Conservation (phyloP, 2,888 invertebrate species). For the Latrodectus elegans region DNA sequence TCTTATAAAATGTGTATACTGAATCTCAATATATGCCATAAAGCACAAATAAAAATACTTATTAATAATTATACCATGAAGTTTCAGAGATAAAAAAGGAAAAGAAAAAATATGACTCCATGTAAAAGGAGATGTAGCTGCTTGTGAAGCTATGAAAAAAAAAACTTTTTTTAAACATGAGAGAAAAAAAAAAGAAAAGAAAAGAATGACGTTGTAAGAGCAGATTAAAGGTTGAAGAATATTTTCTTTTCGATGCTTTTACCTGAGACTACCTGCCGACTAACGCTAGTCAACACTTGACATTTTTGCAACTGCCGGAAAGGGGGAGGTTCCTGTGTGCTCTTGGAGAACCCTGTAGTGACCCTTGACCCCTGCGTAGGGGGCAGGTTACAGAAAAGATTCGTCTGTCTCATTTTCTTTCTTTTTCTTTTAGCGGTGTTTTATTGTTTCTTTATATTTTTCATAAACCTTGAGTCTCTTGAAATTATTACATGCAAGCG, state of each 20-base stretch:
- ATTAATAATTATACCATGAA: too few species aligned
- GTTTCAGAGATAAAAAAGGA: background rate
- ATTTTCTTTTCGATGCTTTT: slow-evolving; percentile 64
- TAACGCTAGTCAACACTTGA: slow-evolving; percentile 64
- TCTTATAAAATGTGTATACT: too few species aligned
- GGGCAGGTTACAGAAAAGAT: slow-evolving; percentile 56
- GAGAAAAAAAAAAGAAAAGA: background rate
- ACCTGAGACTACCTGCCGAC: slow-evolving; percentile 55
- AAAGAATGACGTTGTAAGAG: slow-evolving; percentile 41
- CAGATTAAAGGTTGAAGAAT: slow-evolving; percentile 66
- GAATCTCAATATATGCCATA: too few species aligned
- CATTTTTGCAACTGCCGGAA: slow-evolving; percentile 66
- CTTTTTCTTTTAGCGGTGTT: slow-evolving; percentile 18
- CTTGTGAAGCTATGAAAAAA: background rate
- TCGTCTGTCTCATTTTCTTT: slow-evolving; percentile 29
- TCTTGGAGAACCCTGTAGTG: slow-evolving; percentile 43
- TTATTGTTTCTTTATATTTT: slow-evolving; percentile 59
- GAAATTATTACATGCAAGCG: slow-evolving; percentile 21
- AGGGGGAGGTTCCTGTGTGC: slow-evolving; percentile 64
- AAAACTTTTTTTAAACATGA: too few species aligned
- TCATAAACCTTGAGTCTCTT: slow-evolving; percentile 34
- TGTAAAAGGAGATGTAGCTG: background rate
- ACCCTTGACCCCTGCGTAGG: slow-evolving; percentile 65
- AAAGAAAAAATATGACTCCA: slow-evolving; percentile 24
- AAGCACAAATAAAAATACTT: too few species aligned